Conservation (phyloP, 2,888 invertebrate genomes). For the Lepidochitona cinerea region DNA sequence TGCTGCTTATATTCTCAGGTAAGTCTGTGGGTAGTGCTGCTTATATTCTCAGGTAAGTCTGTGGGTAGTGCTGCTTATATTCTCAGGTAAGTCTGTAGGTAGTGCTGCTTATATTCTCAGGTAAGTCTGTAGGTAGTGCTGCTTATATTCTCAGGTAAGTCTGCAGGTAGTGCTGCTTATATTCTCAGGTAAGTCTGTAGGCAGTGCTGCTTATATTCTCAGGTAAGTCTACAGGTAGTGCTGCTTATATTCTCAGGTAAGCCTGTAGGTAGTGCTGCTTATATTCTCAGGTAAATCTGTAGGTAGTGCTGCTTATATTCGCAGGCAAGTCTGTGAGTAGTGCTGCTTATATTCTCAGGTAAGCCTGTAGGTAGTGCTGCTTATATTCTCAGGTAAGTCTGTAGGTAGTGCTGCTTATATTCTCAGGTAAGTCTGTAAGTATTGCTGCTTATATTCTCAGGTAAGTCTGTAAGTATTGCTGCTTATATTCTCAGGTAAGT, state of each 20-base stretch:
- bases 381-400: conserved; percentile 73
- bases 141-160: no score
- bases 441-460: conserved; percentile 76
- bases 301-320: no score
- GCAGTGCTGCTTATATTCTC: conserved; percentile 76
- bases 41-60: conserved; percentile 75
- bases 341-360: conserved; percentile 76
- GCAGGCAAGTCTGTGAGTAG: conserved; percentile 78
- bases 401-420: conserved; percentile 73
- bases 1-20: conserved; percentile 76
- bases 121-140: conserved; percentile 41
- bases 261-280: conserved; percentile 69
- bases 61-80: no score
- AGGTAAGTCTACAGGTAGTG: conserved; percentile 77
- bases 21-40: conserved; percentile 62
- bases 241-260: conserved; percentile 75
- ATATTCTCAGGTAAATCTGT: conserved; percentile 72
- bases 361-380: conserved; percentile 53
- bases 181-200: conserved; percentile 76
- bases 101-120: conserved; percentile 76
- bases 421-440: conserved; percentile 76
- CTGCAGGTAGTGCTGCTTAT: conserved; percentile 75
- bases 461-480: conserved; percentile 55
- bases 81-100: conserved; percentile 77
- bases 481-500: conserved; percentile 74